Conservation (phyloP, 2,113 vertebrate genomes). For the Cephalopterus ornatus region DNA sequence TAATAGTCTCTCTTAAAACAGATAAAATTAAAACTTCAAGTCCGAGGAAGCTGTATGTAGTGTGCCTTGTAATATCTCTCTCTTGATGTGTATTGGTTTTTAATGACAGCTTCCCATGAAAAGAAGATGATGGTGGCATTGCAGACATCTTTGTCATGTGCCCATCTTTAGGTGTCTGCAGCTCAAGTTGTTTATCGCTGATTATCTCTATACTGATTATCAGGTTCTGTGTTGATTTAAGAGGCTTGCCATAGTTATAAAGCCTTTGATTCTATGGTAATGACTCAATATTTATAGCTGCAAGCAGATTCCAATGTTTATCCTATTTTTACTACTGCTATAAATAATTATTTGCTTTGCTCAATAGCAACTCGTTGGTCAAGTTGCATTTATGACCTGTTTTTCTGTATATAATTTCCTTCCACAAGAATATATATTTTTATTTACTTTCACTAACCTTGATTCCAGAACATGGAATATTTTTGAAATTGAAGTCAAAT, state of each 20-base stretch:
- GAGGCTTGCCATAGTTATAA: background rate
- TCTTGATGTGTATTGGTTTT: background rate
- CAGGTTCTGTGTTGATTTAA: background rate
- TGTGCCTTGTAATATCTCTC: background rate
- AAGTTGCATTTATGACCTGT: background rate
- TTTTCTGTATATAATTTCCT: background rate
- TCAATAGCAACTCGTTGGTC: background rate
- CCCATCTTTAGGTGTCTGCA: background rate
- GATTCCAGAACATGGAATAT: background rate
- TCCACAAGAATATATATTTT: background rate
- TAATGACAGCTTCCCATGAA: background rate
- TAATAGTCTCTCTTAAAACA: background rate
- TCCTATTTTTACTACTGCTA: constrained; percentile 11
- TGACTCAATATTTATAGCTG: constrained; percentile 11
- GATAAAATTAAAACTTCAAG: background rate
- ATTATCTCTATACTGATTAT: background rate
- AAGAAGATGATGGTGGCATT: background rate
- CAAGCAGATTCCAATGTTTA: background rate
- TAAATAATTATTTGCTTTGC: background rate
- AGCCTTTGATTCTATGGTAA: background rate
- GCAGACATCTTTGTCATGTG: background rate
- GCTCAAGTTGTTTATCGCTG: background rate
- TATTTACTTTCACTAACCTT: background rate
- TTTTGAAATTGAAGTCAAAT: background rate
- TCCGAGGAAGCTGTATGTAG: background rate